Percentiles rank a stretch among this genome's conserved stretches.
These are phyloP conservation scores for Propithecus coquereli DNA, from an alignment of 2,113 vertebrate genomes.

Conservation along the genomic window DNA sequence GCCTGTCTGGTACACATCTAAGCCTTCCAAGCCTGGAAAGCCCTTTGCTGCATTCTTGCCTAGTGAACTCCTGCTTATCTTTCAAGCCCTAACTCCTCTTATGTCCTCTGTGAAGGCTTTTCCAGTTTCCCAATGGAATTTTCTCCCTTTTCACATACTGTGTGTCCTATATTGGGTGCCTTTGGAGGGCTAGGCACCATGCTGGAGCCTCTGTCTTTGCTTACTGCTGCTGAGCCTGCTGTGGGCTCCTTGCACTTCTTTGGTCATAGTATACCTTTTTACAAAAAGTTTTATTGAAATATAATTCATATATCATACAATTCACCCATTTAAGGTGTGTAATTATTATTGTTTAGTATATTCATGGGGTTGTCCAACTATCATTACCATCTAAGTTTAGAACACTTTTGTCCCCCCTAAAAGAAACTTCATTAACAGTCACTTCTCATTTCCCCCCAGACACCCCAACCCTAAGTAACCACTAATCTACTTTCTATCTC, in stretches of 20 bases:
- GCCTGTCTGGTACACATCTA: background rate
- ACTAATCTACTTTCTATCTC: background rate
- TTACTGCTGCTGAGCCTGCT: background rate
- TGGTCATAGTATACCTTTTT: background rate
- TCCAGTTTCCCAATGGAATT: background rate
- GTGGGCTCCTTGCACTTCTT: background rate
- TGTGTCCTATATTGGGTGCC: background rate
- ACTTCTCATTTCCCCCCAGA: background rate
- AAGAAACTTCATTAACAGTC: slow-evolving; percentile 8
- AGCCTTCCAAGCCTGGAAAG: background rate
- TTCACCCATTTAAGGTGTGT: background rate
- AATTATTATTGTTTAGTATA: background rate
- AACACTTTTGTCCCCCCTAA: background rate
- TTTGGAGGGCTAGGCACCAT: background rate
- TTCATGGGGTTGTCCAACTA: background rate
- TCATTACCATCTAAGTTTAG: background rate
- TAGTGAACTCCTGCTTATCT: background rate
- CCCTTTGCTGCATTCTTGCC: background rate
- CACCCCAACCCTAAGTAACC: background rate
- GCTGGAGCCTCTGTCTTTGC: background rate
- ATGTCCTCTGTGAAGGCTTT: background rate
- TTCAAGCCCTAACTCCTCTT: background rate
- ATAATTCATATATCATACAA: background rate
- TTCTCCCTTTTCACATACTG: background rate
- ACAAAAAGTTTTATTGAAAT: background rate